A percentile compares a stretch with the other conserved stretches of the same genome.
phyloP scores from a whole-genome alignment of 2,113 vertebrate species.

The Macrotus californicus region DNA sequence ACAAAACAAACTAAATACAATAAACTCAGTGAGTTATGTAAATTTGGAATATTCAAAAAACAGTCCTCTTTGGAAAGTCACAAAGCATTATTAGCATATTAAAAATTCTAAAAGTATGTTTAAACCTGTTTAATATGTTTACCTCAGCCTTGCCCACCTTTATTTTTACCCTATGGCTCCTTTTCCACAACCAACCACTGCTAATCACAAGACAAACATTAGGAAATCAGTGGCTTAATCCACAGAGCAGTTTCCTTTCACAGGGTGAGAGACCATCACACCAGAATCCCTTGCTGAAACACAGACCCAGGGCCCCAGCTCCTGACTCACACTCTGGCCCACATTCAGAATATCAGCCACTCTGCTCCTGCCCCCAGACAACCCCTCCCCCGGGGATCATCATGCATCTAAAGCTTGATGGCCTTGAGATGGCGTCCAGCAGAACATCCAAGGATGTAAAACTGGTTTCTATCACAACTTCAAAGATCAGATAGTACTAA shows the following conservation, averaged over 20 bases:
- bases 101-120: background rate
- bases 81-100: background rate
- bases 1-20: slow-evolving; percentile 11
- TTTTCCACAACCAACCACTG: background rate
- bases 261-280: background rate
- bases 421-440: background rate
- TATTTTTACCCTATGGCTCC: background rate
- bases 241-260: background rate
- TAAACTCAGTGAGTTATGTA: background rate
- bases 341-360: background rate
- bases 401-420: background rate
- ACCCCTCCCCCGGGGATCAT: background rate
- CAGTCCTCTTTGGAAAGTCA: background rate
- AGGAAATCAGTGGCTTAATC: background rate
- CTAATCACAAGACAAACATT: background rate
- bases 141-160: background rate
- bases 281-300: background rate
- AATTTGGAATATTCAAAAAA: background rate
- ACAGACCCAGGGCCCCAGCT: background rate
- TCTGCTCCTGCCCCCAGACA: background rate
- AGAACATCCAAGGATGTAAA: background rate
- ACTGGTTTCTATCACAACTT: background rate
- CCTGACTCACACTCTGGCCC: background rate
- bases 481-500: background rate
- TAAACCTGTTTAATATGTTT: background rate